phyloP scores from a whole-genome alignment of 2,797 vertebrate genomes.

The Micromesistius poutassou region DNA sequence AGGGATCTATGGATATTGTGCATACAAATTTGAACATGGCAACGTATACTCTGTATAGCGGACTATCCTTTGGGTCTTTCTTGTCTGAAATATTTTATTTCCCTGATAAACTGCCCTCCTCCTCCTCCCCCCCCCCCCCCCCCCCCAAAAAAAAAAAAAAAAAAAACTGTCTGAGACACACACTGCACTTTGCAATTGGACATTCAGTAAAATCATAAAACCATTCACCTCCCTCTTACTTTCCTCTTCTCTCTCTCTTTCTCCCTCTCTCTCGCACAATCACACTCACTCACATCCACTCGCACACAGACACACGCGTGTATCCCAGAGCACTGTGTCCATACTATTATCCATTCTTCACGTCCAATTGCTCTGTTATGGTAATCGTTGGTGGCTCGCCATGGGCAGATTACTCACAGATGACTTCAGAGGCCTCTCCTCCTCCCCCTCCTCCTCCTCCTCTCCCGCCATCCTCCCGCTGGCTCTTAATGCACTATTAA shows the following conservation, averaged over 20 bases:
- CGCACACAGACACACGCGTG: conserved; percentile 13
- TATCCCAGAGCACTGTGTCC: conserved; percentile 87
- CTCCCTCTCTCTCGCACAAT: neutral
- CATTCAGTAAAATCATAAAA: neutral
- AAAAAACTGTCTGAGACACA: neutral
- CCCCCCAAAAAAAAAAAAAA: too few relatives aligned
- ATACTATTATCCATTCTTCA: conserved; percentile 99
- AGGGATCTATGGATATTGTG: too few relatives aligned
- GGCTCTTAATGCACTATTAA: conserved; percentile 99
- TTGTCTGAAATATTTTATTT: too few relatives aligned
- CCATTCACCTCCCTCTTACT: neutral
- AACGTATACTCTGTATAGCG: too few relatives aligned
- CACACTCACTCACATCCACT: conserved; percentile 12
- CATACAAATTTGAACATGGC: too few relatives aligned
- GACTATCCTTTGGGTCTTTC: too few relatives aligned
- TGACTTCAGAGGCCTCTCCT: conserved; percentile 86
- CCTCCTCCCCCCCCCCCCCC: too few relatives aligned
- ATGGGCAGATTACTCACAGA: conserved; percentile 99
- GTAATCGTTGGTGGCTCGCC: conserved; percentile 97
- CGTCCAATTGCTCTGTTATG: conserved; percentile 99
- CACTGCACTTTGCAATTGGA: neutral
- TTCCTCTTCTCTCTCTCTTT: too few relatives aligned
- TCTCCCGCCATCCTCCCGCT: conserved; percentile 93
- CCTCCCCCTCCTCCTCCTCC: conserved; percentile 74
- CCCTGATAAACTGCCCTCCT: too few relatives aligned